Percentiles rank a stretch among this genome's conserved stretches.
Conservation (phyloP, 2,113 vertebrate genomes). For the Semnornis frantzii region DNA sequence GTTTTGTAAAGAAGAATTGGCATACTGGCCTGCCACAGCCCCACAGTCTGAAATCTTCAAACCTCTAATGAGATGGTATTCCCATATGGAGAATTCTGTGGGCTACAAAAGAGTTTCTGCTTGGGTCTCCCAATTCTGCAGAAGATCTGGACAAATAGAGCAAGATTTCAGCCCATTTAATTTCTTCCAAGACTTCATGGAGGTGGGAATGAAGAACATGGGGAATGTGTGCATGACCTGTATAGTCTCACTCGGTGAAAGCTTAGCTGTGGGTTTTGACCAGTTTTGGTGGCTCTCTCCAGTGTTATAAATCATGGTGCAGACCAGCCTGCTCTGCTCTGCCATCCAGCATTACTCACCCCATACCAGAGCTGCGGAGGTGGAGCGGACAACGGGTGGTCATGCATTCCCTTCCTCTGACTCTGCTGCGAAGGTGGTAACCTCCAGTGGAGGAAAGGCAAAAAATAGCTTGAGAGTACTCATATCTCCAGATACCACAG, state of each 20-base stretch:
- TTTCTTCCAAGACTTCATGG: not conserved
- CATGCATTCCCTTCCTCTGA: not conserved
- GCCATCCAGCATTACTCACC: not conserved
- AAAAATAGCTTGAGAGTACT: not conserved
- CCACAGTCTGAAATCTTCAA: not conserved
- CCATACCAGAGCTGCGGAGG: not conserved
- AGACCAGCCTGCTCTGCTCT: not conserved
- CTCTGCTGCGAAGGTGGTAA: not conserved
- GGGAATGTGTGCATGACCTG: rapidly evolving
- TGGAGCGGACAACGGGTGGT: not conserved
- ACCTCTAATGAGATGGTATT: not conserved
- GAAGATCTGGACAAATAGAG: not conserved
- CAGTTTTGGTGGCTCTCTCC: not conserved
- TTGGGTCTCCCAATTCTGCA: not conserved
- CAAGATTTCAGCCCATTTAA: not conserved
- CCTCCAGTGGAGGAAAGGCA: not conserved
- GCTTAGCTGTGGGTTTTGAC: not conserved
- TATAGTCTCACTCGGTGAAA: not conserved
- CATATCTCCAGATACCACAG: not conserved
- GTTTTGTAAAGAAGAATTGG: not conserved
- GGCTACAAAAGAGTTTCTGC: not conserved
- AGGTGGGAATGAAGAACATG: not conserved
- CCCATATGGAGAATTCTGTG: not conserved
- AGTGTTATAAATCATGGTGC: not conserved
- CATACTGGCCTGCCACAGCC: not conserved